Evolutionary conservation across 2,113 vertebrate species (phyloP).

Genomic region (Ictidomys tridecemlineatus): DNA sequence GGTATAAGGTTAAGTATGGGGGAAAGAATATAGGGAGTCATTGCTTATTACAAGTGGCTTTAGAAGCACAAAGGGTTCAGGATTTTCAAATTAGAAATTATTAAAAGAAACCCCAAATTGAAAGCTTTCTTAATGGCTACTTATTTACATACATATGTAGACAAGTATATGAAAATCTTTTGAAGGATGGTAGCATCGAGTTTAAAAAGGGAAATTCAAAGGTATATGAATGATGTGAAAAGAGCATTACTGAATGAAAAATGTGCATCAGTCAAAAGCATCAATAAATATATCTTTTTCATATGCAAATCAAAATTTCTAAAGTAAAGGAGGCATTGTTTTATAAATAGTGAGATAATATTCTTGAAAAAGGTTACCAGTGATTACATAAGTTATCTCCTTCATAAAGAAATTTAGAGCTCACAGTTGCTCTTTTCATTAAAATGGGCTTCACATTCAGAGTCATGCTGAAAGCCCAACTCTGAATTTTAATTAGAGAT

Average conservation of each 20-base stretch:
- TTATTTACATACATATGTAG: not conserved
- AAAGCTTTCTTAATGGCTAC: conserved; percentile 22
- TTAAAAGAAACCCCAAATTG: not conserved
- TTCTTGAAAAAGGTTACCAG: conserved; percentile 91
- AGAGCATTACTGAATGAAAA: conserved; percentile 85
- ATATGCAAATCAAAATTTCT: conserved; percentile 90
- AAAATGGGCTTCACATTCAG: conserved; percentile 88
- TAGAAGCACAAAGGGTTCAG: not conserved
- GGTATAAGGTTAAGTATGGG: not conserved
- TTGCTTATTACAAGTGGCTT: conserved; percentile 44
- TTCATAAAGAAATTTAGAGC: conserved; percentile 89
- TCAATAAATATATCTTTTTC: conserved; percentile 91
- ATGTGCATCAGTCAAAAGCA: conserved; percentile 86
- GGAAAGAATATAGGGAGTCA: conserved; percentile 28
- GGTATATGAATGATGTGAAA: conserved; percentile 78
- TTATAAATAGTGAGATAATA: conserved; percentile 92
- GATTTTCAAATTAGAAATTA: conserved; percentile 60
- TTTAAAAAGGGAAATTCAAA: conserved; percentile 79
- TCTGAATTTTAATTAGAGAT: conserved; percentile 91
- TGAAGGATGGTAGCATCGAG: conserved; percentile 51
- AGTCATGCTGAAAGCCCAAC: conserved; percentile 87
- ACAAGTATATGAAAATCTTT: not conserved
- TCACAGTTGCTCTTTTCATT: conserved; percentile 91
- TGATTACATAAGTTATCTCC: conserved; percentile 92
- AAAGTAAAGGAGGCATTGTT: conserved; percentile 90